Percentiles rank a stretch among this genome's conserved stretches.
phyloP scores from a whole-genome alignment of 2,113 vertebrate species.

The Eurypyga helias region DNA sequence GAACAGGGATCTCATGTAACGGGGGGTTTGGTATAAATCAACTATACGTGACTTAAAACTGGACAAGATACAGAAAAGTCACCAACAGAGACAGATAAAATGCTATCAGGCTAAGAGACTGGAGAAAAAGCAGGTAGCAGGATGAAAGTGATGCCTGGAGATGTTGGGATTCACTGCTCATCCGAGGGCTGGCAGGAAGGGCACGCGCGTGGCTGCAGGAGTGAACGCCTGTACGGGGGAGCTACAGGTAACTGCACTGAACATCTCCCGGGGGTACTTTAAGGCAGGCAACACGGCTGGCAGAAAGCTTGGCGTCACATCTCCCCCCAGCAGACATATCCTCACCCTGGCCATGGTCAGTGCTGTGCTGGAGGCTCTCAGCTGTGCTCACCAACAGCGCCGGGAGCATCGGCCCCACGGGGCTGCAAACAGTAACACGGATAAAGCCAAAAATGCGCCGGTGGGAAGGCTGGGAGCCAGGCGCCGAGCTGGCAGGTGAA shows the following conservation, averaged over 20 bases:
- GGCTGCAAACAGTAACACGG: not conserved
- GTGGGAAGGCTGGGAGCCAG: not conserved
- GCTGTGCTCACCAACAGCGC: accelerated
- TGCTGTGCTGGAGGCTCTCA: not conserved
- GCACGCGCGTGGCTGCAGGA: accelerated
- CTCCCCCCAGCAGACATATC: not conserved
- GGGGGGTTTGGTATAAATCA: not conserved
- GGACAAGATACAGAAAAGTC: not conserved
- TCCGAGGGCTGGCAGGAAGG: not conserved
- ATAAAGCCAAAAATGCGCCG: accelerated
- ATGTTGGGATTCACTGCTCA: not conserved
- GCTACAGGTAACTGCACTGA: not conserved
- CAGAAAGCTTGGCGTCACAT: not conserved
- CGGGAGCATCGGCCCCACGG: accelerated
- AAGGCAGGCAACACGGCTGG: not conserved
- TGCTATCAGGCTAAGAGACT: not conserved
- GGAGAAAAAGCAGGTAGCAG: not conserved
- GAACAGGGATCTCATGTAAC: not conserved
- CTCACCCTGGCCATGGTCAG: not conserved
- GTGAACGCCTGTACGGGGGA: not conserved
- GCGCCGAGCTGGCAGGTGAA: not conserved
- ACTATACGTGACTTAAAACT: not conserved
- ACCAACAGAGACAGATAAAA: not conserved
- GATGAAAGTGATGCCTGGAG: not conserved
- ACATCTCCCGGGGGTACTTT: not conserved